Percentiles rank a stretch among this genome's conserved stretches.
These are phyloP conservation scores for Cheiracanthium punctorium DNA, from an alignment of 2,888 invertebrate genomes.

Conservation along the genomic window DNA sequence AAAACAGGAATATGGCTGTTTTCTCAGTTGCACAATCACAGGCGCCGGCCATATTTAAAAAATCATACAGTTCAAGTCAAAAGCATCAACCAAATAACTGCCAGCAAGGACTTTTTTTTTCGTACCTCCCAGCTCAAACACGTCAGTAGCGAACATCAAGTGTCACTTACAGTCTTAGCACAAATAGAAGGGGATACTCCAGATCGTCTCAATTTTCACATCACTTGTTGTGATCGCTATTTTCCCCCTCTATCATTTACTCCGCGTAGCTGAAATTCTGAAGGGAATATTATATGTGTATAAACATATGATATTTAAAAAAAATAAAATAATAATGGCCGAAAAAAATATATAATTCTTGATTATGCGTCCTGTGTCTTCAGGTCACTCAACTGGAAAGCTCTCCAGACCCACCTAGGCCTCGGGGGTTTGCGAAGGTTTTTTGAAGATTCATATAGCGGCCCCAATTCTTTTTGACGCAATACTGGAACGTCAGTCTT, in stretches of 20 bases:
- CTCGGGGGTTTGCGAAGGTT: slow-evolving; percentile 25
- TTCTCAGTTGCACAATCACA: background rate
- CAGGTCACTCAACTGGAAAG: slow-evolving; percentile 63
- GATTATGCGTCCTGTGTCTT: slow-evolving; percentile 51
- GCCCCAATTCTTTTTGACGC: background rate
- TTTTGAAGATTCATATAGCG: slow-evolving; percentile 18
- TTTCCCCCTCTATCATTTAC: slow-evolving; percentile 54
- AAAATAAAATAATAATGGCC: slow-evolving; percentile 45
- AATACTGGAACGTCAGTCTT: background rate
- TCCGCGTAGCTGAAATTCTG: slow-evolving; percentile 20
- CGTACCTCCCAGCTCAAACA: no score
- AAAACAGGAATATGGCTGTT: background rate
- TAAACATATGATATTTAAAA: slow-evolving; percentile 46
- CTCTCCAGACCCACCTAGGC: slow-evolving; percentile 58
- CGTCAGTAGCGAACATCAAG: slow-evolving; percentile 35
- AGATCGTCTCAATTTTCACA: slow-evolving; percentile 57
- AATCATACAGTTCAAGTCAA: background rate
- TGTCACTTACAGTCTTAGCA: slow-evolving; percentile 44
- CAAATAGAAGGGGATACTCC: slow-evolving; percentile 47
- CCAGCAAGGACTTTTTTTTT: slow-evolving; percentile 6
- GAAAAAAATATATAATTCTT: slow-evolving; percentile 37
- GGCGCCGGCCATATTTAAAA: background rate
- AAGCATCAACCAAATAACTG: background rate
- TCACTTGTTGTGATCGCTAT: slow-evolving; percentile 36
- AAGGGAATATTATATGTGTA: slow-evolving; percentile 60